Evolutionary conservation across 2,888 invertebrate species (phyloP).

Genomic region (Brachyptera putata): DNA sequence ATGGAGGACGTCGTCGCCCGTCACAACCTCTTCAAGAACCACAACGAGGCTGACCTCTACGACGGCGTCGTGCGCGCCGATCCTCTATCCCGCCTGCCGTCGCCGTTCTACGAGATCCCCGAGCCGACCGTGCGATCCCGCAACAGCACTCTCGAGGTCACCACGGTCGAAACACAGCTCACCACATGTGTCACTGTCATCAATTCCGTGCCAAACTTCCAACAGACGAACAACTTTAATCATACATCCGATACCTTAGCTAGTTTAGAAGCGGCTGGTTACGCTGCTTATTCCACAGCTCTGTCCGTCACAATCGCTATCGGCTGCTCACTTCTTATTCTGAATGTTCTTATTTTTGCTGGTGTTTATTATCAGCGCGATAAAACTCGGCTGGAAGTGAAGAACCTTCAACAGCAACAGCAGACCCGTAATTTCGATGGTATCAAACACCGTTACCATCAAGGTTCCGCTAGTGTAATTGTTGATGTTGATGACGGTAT

Average conservation of each 20-base stretch:
- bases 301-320: slow-evolving; percentile 75
- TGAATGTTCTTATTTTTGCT: slow-evolving; percentile 79
- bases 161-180: slow-evolving; percentile 61
- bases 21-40: slow-evolving; percentile 85
- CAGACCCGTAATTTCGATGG: slow-evolving; percentile 53
- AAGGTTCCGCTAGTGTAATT: slow-evolving; percentile 74
- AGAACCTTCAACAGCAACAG: slow-evolving; percentile 62
- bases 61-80: slow-evolving; percentile 85
- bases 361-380: slow-evolving; percentile 79
- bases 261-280: slow-evolving; percentile 73
- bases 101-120: slow-evolving; percentile 53
- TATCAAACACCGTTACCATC: slow-evolving; percentile 71
- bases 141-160: slow-evolving; percentile 37
- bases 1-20: slow-evolving; percentile 84
- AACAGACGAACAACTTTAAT: slow-evolving; percentile 22
- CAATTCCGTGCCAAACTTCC: slow-evolving; percentile 42
- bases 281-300: slow-evolving; percentile 71
- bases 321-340: slow-evolving; percentile 72
- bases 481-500: slow-evolving; percentile 70
- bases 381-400: slow-evolving; percentile 73
- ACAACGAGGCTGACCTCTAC: slow-evolving; percentile 83
- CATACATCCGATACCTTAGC: slow-evolving; percentile 60
- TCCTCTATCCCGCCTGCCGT: slow-evolving; percentile 61
- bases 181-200: slow-evolving; percentile 66
- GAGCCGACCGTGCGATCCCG: slow-evolving; percentile 37